Evolutionary conservation across 2,888 invertebrate species (phyloP).

Genomic region (Drepana falcataria): DNA sequence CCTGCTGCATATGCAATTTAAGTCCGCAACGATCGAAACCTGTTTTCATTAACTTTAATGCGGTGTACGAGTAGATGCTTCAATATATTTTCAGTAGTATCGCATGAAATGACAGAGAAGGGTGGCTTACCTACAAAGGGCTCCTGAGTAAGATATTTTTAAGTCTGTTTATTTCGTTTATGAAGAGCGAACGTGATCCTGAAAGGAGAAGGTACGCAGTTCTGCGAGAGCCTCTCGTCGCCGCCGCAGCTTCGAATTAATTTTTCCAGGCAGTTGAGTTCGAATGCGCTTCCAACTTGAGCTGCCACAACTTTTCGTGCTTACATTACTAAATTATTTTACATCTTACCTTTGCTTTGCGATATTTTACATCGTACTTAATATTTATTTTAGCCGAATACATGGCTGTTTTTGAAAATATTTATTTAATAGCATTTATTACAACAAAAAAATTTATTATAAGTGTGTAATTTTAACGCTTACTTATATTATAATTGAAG

Average conservation of each 20-base stretch:
- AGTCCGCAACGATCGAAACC: conserved; percentile 20
- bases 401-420: no score
- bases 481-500: no score
- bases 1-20: conserved; percentile 35
- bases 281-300: conserved; percentile 71
- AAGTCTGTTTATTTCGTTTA: conserved; percentile 44
- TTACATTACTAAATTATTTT: conserved; percentile 73
- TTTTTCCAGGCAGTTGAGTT: conserved; percentile 76
- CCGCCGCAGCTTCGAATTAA: conserved; percentile 63
- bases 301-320: conserved; percentile 72
- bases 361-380: conserved; percentile 60
- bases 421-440: no score
- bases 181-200: conserved; percentile 48
- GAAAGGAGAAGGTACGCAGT: conserved; percentile 37
- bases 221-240: conserved; percentile 35
- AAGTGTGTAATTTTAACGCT: no score
- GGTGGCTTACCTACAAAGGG: conserved; percentile 20
- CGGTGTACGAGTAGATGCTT: conserved; percentile 25
- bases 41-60: conserved; percentile 37
- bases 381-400: conserved; percentile 42
- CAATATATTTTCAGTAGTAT: background rate
- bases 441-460: no score
- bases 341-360: conserved; percentile 60
- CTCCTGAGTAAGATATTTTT: conserved; percentile 39
- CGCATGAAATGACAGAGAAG: no score